Percentiles rank a stretch among this genome's conserved stretches.
phyloP scores from a whole-genome alignment of 2,797 vertebrate genomes.

The Ptychadena robeensis region DNA sequence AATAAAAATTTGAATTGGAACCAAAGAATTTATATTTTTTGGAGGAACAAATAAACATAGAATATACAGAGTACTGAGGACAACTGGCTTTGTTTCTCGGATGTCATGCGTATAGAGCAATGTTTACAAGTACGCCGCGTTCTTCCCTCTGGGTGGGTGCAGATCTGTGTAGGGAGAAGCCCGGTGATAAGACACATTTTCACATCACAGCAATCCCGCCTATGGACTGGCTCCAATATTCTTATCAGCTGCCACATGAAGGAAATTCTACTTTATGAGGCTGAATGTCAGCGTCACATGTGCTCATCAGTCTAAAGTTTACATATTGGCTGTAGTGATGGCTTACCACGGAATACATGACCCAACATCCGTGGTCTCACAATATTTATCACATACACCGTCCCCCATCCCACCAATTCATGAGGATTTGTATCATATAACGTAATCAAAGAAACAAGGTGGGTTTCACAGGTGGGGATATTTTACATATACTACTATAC shows the following conservation, averaged over 20 bases:
- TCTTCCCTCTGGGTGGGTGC: slow-evolving; percentile 40
- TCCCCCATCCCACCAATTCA: too few relatives aligned
- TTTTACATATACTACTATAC: too few relatives aligned
- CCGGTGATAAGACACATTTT: slow-evolving; percentile 45
- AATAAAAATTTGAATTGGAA: too few relatives aligned
- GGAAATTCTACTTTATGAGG: background rate
- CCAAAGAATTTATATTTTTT: too few relatives aligned
- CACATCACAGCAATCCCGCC: slow-evolving; percentile 25
- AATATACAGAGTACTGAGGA: background rate
- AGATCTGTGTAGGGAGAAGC: background rate
- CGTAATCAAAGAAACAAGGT: too few relatives aligned
- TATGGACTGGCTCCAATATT: background rate
- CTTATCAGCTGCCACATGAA: slow-evolving; percentile 44
- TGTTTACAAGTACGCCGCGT: slow-evolving; percentile 28
- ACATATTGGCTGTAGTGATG: too few relatives aligned
- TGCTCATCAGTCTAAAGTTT: background rate
- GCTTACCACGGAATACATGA: too few relatives aligned
- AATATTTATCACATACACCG: too few relatives aligned
- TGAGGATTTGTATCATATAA: too few relatives aligned
- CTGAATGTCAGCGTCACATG: too few relatives aligned
- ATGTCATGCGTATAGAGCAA: background rate
- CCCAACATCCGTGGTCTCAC: too few relatives aligned
- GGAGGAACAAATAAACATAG: background rate
- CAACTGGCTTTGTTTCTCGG: background rate
- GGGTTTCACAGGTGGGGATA: too few relatives aligned